Conservation (phyloP, 2,888 invertebrate species). For the Catocala nupta region DNA sequence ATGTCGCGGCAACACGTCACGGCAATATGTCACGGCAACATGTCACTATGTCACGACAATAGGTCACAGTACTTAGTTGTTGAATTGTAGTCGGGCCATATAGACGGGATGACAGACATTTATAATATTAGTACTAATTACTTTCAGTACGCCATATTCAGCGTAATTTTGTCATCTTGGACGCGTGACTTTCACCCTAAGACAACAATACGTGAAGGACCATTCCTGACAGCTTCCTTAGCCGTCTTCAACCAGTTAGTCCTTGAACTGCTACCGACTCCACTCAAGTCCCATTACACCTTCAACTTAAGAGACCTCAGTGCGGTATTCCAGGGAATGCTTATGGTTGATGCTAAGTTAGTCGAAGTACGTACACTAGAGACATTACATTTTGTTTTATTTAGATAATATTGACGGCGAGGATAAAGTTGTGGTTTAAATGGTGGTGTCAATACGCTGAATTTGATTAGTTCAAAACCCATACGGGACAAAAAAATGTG, state of each 20-base stretch:
- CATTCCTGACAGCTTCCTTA: slow-evolving; percentile 89
- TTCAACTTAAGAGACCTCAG: slow-evolving; percentile 96
- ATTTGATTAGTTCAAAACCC: no score
- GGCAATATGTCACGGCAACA: no score
- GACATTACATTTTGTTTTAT: no score
- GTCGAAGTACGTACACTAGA: slow-evolving; percentile 82
- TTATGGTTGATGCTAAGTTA: slow-evolving; percentile 90
- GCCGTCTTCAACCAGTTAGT: slow-evolving; percentile 90
- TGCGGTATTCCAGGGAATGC: slow-evolving; percentile 93
- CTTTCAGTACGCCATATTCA: slow-evolving; percentile 87
- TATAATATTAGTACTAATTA: background rate
- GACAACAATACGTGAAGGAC: slow-evolving; percentile 69
- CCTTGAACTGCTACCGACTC: slow-evolving; percentile 93
- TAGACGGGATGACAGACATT: no score
- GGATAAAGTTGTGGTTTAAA: no score
- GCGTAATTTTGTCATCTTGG: slow-evolving; percentile 91
- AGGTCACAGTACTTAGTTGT: no score
- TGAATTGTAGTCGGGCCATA: no score
- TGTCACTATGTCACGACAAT: no score
- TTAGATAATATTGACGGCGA: no score
- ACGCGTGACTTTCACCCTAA: slow-evolving; percentile 72
- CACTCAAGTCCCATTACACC: slow-evolving; percentile 96
- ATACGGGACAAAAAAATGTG: no score
- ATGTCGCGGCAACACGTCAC: no score
- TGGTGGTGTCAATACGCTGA: no score